These are phyloP conservation scores for Dasypogon diadema DNA, from an alignment of 2,888 invertebrate species.

Conservation along the genomic window DNA sequence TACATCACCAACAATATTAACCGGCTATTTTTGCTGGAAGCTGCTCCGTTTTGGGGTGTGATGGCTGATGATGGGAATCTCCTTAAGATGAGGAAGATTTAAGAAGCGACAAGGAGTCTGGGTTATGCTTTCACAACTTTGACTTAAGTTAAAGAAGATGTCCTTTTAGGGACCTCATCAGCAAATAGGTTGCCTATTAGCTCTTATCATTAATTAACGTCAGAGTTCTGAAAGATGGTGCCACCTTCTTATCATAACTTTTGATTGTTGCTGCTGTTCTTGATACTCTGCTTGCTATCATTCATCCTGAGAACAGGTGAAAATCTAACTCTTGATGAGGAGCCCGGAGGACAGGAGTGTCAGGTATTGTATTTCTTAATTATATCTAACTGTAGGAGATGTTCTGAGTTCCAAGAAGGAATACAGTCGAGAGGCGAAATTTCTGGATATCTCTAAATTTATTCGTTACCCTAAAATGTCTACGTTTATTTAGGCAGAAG, in stretches of 20 bases:
- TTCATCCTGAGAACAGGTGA: background rate
- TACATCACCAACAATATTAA: no score
- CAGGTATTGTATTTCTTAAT: background rate
- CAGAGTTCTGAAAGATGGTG: background rate
- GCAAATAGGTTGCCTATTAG: conserved; percentile 2
- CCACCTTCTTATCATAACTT: background rate
- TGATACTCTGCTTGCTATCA: background rate
- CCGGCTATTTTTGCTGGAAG: no score
- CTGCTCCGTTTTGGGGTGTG: background rate
- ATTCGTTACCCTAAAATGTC: background rate
- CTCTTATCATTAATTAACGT: conserved; percentile 30
- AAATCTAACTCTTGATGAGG: background rate
- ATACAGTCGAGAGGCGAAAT: background rate
- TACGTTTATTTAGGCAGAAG: conserved; percentile 21
- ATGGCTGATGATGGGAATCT: no score
- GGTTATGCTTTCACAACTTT: background rate
- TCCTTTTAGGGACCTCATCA: background rate
- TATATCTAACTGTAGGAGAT: background rate
- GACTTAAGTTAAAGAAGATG: background rate
- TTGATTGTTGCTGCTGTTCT: background rate
- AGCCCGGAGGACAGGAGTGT: background rate
- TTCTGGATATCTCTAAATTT: background rate
- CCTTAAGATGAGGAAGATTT: no score
- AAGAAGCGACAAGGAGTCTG: no score
- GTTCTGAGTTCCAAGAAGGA: background rate